Conservation (phyloP, 2,888 invertebrate genomes). For the Melanotus villosus region DNA sequence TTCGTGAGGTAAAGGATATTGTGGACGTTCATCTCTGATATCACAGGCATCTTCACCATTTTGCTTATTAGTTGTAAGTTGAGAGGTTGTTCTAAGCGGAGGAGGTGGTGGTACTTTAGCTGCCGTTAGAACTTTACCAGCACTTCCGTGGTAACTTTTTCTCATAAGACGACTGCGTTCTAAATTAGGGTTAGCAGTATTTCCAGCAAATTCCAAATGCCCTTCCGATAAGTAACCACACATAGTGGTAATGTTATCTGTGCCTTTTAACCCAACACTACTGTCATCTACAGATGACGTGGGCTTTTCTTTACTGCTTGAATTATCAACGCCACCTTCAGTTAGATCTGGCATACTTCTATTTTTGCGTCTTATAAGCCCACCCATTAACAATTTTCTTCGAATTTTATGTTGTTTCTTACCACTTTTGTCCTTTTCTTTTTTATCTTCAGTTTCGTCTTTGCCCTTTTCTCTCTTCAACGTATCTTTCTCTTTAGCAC, state of each 20-base stretch:
- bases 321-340: conserved; percentile 75
- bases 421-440: conserved; percentile 76
- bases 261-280: conserved; percentile 77
- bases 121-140: conserved; percentile 84
- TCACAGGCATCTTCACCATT: conserved; percentile 64
- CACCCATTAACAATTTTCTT: conserved; percentile 90
- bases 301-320: conserved; percentile 67
- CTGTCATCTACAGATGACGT: conserved; percentile 82
- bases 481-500: conserved; percentile 67
- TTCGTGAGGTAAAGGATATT: conserved; percentile 67
- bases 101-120: conserved; percentile 90
- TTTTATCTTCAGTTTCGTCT: conserved; percentile 75
- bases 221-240: conserved; percentile 91
- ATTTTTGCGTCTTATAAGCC: conserved; percentile 89
- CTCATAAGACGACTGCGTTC: conserved; percentile 91
- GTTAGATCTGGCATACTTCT: conserved; percentile 93
- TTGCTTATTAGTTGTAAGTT: conserved; percentile 81
- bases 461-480: conserved; percentile 72
- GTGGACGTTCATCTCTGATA: conserved; percentile 67
- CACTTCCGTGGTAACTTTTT: conserved; percentile 90
- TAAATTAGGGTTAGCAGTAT: conserved; percentile 83
- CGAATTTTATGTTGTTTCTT: conserved; percentile 94
- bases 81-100: conserved; percentile 88
- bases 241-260: conserved; percentile 73
- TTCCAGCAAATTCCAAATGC: conserved; percentile 82